Evolutionary conservation across 2,888 invertebrate genomes (phyloP).

Genomic region (Tubiluchus corallicola): DNA sequence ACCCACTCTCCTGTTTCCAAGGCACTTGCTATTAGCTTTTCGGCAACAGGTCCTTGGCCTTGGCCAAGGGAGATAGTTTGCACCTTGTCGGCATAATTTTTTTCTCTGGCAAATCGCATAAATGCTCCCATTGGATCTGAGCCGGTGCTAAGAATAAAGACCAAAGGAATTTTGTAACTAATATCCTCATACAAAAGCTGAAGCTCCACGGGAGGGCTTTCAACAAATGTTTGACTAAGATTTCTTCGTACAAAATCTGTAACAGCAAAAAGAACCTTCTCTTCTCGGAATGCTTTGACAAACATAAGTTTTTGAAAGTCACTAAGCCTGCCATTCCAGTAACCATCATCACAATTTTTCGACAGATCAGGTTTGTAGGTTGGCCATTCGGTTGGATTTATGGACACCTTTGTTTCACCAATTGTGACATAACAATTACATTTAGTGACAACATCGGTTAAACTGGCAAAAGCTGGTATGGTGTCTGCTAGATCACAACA

Average conservation of each 20-base stretch:
- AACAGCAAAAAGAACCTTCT: conserved; percentile 59
- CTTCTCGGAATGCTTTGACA: conserved; percentile 52
- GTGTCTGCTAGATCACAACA: conserved; percentile 41
- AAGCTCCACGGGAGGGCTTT: conserved; percentile 51
- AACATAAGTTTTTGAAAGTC: conserved; percentile 64
- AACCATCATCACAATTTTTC: conserved; percentile 19
- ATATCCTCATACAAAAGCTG: conserved; percentile 30
- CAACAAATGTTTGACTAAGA: conserved; percentile 57
- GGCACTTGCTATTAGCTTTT: conserved; percentile 27
- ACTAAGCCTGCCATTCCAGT: conserved; percentile 45
- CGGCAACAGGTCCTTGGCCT: conserved; percentile 32
- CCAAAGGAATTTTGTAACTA: conserved; percentile 43
- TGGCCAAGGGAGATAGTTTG: conserved; percentile 32
- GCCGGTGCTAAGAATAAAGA: conserved; percentile 70
- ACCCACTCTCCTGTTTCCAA: conserved; percentile 30
- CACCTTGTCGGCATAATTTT: conserved; percentile 24
- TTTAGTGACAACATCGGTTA: not conserved
- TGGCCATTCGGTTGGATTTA: conserved; percentile 20
- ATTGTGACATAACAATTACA: not conserved
- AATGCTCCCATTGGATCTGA: conserved; percentile 35
- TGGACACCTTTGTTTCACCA: not conserved
- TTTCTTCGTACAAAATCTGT: conserved; percentile 56
- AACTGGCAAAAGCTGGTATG: conserved; percentile 31
- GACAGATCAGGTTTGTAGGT: conserved; percentile 14
- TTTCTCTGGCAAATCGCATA: conserved; percentile 27